Percentiles rank a stretch among this genome's conserved stretches.
Conservation (phyloP, 1,140 invertebrate genomes). For the Zaprionus nigranus region DNA sequence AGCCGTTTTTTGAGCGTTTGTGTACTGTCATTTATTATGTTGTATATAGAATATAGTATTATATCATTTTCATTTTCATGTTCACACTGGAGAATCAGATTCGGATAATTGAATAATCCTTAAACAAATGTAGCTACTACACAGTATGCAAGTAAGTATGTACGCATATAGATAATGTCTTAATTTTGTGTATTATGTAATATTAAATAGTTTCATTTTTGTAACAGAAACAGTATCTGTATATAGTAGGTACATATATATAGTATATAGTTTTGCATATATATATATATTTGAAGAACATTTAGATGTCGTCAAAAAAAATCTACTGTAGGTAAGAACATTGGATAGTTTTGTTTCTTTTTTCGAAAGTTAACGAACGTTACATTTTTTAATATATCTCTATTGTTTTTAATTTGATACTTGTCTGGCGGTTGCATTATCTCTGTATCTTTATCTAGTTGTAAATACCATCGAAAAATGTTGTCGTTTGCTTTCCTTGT, state of each 20-base stretch:
- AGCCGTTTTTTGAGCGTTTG: slow-evolving; percentile 47
- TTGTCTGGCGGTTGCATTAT: slow-evolving; percentile 12
- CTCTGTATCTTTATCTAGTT: slow-evolving; percentile 28
- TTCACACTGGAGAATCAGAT: slow-evolving; percentile 50
- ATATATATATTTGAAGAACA: slow-evolving; percentile 69
- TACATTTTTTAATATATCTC: slow-evolving; percentile 22
- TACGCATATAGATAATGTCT: slow-evolving; percentile 73
- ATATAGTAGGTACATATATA: slow-evolving; percentile 30
- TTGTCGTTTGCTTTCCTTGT: slow-evolving; percentile 34
- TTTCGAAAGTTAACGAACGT: slow-evolving; percentile 17
- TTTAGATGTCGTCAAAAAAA: slow-evolving; percentile 76
- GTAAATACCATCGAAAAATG: slow-evolving; percentile 73
- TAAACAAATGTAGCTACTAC: slow-evolving; percentile 56
- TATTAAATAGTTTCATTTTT: slow-evolving; percentile 45
- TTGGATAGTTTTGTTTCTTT: slow-evolving; percentile 19
- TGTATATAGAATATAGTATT: slow-evolving; percentile 31
- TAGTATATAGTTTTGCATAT: slow-evolving; percentile 54
- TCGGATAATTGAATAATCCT: slow-evolving; percentile 56
- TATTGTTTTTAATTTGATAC: slow-evolving; percentile 27
- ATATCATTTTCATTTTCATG: slow-evolving; percentile 34
- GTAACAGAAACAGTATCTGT: slow-evolving; percentile 27
- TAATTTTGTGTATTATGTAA: slow-evolving; percentile 51
- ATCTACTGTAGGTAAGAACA: slow-evolving; percentile 64
- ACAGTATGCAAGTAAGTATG: slow-evolving; percentile 33
- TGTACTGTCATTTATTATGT: slow-evolving; percentile 62